Percentiles rank a stretch among this genome's conserved stretches.
Conservation (phyloP, 2,113 vertebrate species). For the Sisor rabdophorus region DNA sequence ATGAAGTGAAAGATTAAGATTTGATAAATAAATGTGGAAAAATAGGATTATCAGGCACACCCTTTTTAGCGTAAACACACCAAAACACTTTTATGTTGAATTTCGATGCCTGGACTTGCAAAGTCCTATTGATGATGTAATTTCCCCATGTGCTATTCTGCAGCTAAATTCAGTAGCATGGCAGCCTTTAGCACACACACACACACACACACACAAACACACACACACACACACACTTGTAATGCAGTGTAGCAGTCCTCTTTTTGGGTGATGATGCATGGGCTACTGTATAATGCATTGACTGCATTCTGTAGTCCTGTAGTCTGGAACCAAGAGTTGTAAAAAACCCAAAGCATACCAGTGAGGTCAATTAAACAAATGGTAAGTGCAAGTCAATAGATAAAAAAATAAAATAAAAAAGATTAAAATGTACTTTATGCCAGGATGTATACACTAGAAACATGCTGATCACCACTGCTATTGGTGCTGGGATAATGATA, state of each 20-base stretch:
- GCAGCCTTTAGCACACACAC: slow-evolving; percentile 11
- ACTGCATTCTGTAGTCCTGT: slow-evolving; percentile 21
- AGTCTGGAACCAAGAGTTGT: slow-evolving; percentile 2
- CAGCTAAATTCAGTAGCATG: slow-evolving; percentile 4
- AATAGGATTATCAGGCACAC: no score
- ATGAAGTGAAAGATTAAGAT: background rate
- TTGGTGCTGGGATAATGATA: background rate
- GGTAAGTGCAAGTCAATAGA: background rate
- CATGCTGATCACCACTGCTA: background rate
- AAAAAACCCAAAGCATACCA: background rate
- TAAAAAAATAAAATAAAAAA: background rate
- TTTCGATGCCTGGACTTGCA: background rate
- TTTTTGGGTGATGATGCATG: slow-evolving; percentile 21
- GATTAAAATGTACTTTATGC: no score
- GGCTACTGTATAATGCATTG: slow-evolving; percentile 20
- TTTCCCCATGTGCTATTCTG: slow-evolving; percentile 32
- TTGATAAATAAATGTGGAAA: no score
- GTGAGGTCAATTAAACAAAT: background rate
- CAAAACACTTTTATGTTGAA: no score
- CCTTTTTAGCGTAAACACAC: no score
- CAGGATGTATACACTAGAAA: background rate
- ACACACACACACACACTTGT: background rate
- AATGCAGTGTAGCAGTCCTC: slow-evolving; percentile 6
- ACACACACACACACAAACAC: background rate
- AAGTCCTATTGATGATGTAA: slow-evolving; percentile 15